phyloP scores from a whole-genome alignment of 2,888 invertebrate species.

The Mimachlamys varia region DNA sequence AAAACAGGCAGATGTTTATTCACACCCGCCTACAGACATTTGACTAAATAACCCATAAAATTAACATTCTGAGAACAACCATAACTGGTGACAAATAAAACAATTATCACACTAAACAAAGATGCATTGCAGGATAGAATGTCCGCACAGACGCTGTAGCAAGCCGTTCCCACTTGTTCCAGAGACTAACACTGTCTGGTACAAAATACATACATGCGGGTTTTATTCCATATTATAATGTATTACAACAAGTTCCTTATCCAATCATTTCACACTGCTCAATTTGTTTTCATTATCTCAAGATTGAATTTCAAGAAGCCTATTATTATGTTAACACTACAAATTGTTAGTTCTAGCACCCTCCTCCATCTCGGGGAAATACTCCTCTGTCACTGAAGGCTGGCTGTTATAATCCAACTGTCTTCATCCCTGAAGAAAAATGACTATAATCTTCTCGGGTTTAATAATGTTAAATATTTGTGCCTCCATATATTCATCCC shows the following conservation, averaged over 20 bases:
- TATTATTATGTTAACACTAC: not conserved
- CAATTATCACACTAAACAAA: not conserved
- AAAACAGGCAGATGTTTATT: no score
- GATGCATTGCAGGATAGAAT: not conserved
- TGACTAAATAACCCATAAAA: no score
- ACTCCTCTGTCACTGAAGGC: not conserved
- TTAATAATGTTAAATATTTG: conserved; percentile 13
- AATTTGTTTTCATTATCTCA: not conserved
- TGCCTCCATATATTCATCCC: not conserved
- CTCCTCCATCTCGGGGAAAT: not conserved
- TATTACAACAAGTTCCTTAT: not conserved
- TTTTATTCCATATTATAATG: not conserved
- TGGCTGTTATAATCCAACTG: not conserved
- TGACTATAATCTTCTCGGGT: not conserved
- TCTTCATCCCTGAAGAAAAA: not conserved
- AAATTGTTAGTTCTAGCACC: not conserved
- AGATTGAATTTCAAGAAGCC: not conserved
- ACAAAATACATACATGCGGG: not conserved
- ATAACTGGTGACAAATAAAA: no score
- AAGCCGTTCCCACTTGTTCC: not conserved
- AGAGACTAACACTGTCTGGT: not conserved
- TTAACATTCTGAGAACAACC: no score
- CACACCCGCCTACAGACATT: no score
- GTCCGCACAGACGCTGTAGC: not conserved
- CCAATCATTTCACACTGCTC: not conserved